Percentiles rank a stretch among this genome's conserved stretches.
Evolutionary conservation across 1,140 invertebrate genomes (phyloP).

Genomic region (Vollenhovia emeryi): DNA sequence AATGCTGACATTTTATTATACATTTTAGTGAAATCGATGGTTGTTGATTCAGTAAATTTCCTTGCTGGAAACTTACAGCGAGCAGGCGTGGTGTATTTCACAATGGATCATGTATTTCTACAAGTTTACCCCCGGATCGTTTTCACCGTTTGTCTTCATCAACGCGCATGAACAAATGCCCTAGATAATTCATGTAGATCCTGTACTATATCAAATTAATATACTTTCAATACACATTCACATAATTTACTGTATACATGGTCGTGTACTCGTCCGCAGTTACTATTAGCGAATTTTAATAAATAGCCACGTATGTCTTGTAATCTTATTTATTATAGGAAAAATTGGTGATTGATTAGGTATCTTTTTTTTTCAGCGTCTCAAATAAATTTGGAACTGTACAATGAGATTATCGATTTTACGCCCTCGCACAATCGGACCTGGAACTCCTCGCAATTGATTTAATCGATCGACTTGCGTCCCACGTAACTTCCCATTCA

Average conservation of each 20-base stretch:
- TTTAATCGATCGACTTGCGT: background rate
- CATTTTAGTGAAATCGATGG: background rate
- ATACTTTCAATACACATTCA: conserved; percentile 66
- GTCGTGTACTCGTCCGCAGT: conserved; percentile 69
- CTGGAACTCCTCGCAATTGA: conserved; percentile 36
- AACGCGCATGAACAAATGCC: conserved; percentile 56
- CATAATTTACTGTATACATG: conserved; percentile 68
- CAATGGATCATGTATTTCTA: background rate
- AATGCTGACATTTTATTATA: conserved; percentile 25
- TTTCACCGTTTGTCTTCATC: conserved; percentile 14
- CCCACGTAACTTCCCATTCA: background rate
- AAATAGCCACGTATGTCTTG: conserved; percentile 67
- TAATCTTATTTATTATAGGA: conserved; percentile 76
- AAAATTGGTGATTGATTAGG: conserved; percentile 74
- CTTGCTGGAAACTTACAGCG: background rate
- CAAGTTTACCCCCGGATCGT: background rate
- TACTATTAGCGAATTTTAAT: conserved; percentile 70
- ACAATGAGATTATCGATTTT: conserved; percentile 54
- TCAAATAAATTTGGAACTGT: conserved; percentile 70
- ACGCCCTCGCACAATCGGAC: conserved; percentile 29
- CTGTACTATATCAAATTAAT: conserved; percentile 66
- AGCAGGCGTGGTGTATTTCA: background rate
- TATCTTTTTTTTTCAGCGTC: conserved; percentile 63
- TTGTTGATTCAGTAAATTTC: background rate
- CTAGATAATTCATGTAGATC: conserved; percentile 50